A percentile compares a stretch with the other conserved stretches of the same genome.
phyloP scores from a whole-genome alignment of 2,113 vertebrate species.

The Anser brachyrhynchus region DNA sequence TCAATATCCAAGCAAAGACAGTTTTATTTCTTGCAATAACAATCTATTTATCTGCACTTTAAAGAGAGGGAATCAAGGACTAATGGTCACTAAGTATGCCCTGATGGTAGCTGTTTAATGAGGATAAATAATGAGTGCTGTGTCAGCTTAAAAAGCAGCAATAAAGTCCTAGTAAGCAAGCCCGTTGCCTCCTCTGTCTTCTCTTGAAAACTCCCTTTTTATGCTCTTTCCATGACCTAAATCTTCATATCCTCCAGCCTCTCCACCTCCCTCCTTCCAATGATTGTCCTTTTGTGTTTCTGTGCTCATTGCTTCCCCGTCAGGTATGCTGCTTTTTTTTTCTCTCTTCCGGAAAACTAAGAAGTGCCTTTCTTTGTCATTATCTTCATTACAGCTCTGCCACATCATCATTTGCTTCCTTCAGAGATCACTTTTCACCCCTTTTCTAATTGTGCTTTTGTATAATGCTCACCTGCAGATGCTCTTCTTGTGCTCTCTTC shows the following conservation, averaged over 20 bases:
- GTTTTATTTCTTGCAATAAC: not conserved
- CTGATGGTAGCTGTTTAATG: slow-evolving; percentile 34
- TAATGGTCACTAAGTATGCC: slow-evolving; percentile 2
- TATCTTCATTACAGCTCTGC: not conserved
- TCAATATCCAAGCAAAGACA: not conserved
- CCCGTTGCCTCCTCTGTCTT: not conserved
- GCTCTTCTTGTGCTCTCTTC: not conserved
- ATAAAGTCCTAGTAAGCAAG: not conserved
- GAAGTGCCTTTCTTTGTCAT: not conserved
- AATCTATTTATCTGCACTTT: not conserved
- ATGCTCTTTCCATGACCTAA: slow-evolving; percentile 3
- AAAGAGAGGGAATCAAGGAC: not conserved
- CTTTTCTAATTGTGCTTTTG: not conserved
- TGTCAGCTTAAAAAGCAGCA: not conserved
- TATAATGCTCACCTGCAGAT: not conserved
- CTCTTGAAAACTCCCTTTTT: slow-evolving; percentile 7
- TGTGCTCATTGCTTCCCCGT: not conserved
- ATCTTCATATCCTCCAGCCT: not conserved
- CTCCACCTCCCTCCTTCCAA: not conserved
- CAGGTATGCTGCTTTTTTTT: not conserved
- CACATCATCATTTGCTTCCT: not conserved
- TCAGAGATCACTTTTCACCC: slow-evolving; percentile 1
- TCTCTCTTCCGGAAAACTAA: not conserved
- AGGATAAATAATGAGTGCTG: slow-evolving; percentile 29
- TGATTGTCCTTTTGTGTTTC: not conserved